phyloP scores from a whole-genome alignment of 2,888 invertebrate species.

The Nephrocerus scutellatus region DNA sequence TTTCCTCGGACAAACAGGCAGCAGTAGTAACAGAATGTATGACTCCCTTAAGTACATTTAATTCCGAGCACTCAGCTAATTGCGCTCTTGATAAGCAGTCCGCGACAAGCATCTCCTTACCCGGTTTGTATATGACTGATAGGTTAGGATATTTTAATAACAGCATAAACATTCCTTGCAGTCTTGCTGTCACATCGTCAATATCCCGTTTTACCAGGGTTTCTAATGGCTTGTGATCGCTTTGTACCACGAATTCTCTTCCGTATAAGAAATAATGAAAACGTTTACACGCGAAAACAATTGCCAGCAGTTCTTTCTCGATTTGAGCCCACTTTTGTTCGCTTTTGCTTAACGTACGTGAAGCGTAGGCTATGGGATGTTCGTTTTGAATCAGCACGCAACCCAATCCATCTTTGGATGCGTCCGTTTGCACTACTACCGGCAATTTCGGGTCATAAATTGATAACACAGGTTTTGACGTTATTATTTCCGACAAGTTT shows the following conservation, averaged over 20 bases:
- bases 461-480: conserved; percentile 10
- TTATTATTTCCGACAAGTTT: conserved; percentile 4
- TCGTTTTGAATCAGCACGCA: conserved; percentile 33
- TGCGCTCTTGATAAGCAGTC: conserved; percentile 28
- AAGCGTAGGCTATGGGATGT: too few relatives aligned
- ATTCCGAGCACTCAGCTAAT: conserved; percentile 16
- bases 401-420: conserved; percentile 25
- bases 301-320: conserved; percentile 38
- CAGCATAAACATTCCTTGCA: conserved; percentile 27
- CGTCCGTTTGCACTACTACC: conserved; percentile 31
- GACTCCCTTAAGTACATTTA: too few relatives aligned
- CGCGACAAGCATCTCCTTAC: conserved; percentile 28
- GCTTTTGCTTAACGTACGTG: conserved; percentile 26
- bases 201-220: conserved; percentile 26
- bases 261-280: conserved; percentile 33
- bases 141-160: conserved; percentile 24
- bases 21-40: too few relatives aligned
- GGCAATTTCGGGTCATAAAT: conserved; percentile 20
- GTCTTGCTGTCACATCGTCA: conserved; percentile 24
- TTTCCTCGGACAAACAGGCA: conserved; percentile 15
- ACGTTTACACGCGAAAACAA: conserved; percentile 32
- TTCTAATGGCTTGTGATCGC: conserved; percentile 32
- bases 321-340: conserved; percentile 37
- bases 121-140: conserved; percentile 25
- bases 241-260: too few relatives aligned